Evolutionary conservation across 2,797 vertebrate species (phyloP).

Genomic region (Tragopan temminckii): DNA sequence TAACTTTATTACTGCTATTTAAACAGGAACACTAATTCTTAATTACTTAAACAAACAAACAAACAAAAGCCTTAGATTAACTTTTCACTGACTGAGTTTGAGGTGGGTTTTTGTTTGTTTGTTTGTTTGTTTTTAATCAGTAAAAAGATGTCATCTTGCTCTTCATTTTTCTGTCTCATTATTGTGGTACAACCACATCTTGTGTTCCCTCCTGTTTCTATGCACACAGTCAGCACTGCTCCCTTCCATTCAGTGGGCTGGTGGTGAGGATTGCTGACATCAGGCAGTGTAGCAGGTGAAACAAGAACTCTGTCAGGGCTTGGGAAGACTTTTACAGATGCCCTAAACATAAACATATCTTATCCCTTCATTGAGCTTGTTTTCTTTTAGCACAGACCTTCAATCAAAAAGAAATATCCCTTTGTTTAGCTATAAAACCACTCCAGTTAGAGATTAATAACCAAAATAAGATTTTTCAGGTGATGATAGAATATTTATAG

Average conservation of each 20-base stretch:
- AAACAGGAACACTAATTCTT: not conserved
- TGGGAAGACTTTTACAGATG: not conserved
- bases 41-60: not conserved
- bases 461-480: not conserved
- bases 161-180: not conserved
- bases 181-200: too few species aligned
- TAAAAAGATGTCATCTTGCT: not conserved
- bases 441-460: not conserved
- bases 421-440: not conserved
- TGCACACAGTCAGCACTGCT: not conserved
- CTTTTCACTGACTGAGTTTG: not conserved
- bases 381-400: not conserved
- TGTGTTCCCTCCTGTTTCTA: not conserved
- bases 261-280: not conserved
- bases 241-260: fast-evolving
- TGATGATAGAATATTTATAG: not conserved
- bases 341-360: not conserved
- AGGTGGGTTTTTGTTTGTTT: not conserved
- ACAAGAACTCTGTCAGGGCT: not conserved
- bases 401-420: not conserved
- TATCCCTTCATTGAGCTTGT: not conserved
- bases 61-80: not conserved
- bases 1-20: not conserved
- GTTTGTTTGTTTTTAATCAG: not conserved
- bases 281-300: not conserved